These are phyloP conservation scores for Actinostola sp. DNA, from an alignment of 92 coral and sea anemone species.

Conservation along the genomic window DNA sequence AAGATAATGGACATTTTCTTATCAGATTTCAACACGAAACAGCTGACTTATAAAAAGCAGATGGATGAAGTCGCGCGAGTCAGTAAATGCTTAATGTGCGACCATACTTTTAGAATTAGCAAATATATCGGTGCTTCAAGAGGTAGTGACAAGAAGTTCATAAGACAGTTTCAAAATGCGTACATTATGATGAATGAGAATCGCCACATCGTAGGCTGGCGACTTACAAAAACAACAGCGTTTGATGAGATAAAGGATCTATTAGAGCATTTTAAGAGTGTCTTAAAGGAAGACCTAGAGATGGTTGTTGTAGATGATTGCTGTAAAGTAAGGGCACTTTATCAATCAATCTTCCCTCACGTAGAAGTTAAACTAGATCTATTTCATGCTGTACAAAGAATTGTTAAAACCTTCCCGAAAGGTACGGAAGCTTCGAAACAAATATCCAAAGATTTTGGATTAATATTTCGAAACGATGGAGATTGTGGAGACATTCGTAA, in stretches of 20 bases:
- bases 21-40: conserved; percentile 24
- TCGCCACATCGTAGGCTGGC: conserved; percentile 63
- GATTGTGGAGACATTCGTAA: conserved; percentile 42
- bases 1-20: conserved; percentile 55
- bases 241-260: conserved; percentile 58
- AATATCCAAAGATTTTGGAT: conserved; percentile 51
- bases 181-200: conserved; percentile 63
- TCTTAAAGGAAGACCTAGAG: neutral
- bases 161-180: conserved; percentile 65
- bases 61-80: conserved; percentile 10
- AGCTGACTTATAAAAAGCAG: conserved; percentile 18
- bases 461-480: conserved; percentile 56
- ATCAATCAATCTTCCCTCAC: conserved; percentile 36
- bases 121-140: conserved; percentile 57
- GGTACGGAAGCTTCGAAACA: conserved; percentile 14
- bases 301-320: conserved; percentile 68
- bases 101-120: conserved; percentile 75
- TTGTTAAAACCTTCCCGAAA: conserved; percentile 57
- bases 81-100: conserved; percentile 57
- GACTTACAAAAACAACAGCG: conserved; percentile 51
- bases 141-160: conserved; percentile 36
- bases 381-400: conserved; percentile 55
- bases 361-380: conserved; percentile 46
- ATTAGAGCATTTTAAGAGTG: conserved; percentile 41
- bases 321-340: conserved; percentile 34